Evolutionary conservation across 2,797 vertebrate genomes (phyloP), one percentile per base, ranked within the genome.

Genomic region (Amblyopsis hoosieri): DNA sequence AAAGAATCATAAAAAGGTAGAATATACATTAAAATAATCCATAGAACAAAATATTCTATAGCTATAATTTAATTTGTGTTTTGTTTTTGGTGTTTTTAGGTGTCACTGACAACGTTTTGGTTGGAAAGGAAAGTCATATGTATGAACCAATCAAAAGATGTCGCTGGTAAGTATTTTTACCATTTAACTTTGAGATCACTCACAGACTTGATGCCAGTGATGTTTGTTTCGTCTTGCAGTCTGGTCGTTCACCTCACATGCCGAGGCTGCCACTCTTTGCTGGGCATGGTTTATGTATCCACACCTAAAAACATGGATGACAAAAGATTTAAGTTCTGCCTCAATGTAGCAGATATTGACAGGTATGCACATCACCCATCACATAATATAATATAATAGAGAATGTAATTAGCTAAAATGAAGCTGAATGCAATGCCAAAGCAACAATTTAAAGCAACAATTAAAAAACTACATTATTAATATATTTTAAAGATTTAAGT

Each of bases 271-370:
- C 78, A 77, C 0, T 78, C 83, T 31, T 67, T 42, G 0, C 92
- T 98, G 0, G 96, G 97, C 58, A 90, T 82, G 66, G 75, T 94
- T 69, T 98, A 94, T 55, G 85, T 69, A 2, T 95, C 94, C 53
- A 98, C 95, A 0, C 95, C 96, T 0, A 94, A 78, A 63, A 82
- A 79, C 31, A 85, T 98, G 0, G 95, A 98, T 73, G 91, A 93
- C 71, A 97, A 95, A 85, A 91, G 95, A 62, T 93, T 92, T 62
- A 69, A 94, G 3, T 98, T 95, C 85, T 97, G 90, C 80, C 90
- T 98, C 61, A 90, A 6, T 1, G 81, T 96, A 1, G 87, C 88
- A 49, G 81, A 92, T 31, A 79, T 97, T 5, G 95, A 98, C 71
- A 97, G 96, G 96, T 96, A 81, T 8, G 63, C 63, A 2, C 3